A percentile compares a stretch with the other conserved stretches of the same genome.
phyloP scores from a whole-genome alignment of 1,140 invertebrate species.

The Drosophila nigrodunni region DNA sequence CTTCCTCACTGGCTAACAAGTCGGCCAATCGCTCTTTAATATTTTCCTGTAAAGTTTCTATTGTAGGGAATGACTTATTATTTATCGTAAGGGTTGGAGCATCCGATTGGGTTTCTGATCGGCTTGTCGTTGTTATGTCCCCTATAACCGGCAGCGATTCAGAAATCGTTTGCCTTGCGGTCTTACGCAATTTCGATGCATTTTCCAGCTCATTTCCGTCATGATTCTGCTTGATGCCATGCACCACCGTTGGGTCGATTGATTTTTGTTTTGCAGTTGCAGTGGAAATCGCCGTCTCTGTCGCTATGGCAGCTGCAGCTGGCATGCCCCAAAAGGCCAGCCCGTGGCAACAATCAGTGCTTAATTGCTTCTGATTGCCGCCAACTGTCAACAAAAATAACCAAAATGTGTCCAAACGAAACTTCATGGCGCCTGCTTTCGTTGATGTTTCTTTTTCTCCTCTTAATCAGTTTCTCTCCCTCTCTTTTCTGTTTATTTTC shows the following conservation, averaged over 20 bases:
- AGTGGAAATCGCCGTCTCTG: background rate
- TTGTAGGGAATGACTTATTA: slow-evolving; percentile 55
- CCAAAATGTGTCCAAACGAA: slow-evolving; percentile 73
- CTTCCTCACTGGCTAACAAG: slow-evolving; percentile 52
- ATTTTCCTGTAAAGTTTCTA: slow-evolving; percentile 51
- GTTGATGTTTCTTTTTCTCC: slow-evolving; percentile 13
- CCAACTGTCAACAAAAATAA: slow-evolving; percentile 79
- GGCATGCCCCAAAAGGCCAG: slow-evolving; percentile 38
- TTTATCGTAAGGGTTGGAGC: slow-evolving; percentile 10
- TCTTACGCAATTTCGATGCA: slow-evolving; percentile 61
- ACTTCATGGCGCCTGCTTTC: slow-evolving; percentile 63
- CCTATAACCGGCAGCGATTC: slow-evolving; percentile 48
- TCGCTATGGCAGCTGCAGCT: slow-evolving; percentile 22
- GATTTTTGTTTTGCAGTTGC: slow-evolving; percentile 43
- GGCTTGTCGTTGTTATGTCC: slow-evolving; percentile 58
- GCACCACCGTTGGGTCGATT: slow-evolving; percentile 19
- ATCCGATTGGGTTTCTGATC: slow-evolving; percentile 47
- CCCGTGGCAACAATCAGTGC: slow-evolving; percentile 52
- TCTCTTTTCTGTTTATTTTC: background rate
- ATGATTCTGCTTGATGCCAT: slow-evolving; percentile 11
- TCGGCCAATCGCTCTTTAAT: slow-evolving; percentile 55
- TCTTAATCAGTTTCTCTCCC: background rate
- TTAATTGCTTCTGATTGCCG: slow-evolving; percentile 68
- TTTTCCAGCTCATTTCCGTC: slow-evolving; percentile 78
- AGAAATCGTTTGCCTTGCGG: slow-evolving; percentile 51